Conservation (phyloP, 2,797 vertebrate species). For the Trichosurus vulpecula region DNA sequence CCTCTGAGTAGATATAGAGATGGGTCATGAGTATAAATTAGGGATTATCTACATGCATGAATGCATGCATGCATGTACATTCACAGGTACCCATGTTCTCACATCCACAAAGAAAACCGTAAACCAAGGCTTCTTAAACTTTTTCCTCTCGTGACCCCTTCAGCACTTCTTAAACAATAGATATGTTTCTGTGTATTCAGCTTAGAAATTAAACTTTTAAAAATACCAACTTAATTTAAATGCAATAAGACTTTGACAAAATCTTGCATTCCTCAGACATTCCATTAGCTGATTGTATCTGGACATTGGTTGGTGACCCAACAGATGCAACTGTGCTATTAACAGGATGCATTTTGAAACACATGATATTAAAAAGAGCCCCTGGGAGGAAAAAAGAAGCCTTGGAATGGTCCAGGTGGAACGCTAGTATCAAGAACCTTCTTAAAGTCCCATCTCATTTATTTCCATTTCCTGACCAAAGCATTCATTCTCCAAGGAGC, state of each 20-base stretch:
- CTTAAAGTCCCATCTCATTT: background rate
- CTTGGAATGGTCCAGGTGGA: background rate
- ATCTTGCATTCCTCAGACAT: background rate
- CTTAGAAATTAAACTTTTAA: background rate
- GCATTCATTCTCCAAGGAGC: constrained; percentile 9
- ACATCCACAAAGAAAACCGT: background rate
- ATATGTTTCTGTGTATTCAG: background rate
- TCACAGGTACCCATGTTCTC: background rate
- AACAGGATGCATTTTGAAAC: background rate
- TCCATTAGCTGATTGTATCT: background rate
- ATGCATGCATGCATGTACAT: constrained; percentile 18
- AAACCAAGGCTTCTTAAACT: background rate
- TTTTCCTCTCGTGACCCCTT: too few species aligned
- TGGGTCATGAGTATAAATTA: background rate
- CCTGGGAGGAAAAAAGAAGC: background rate
- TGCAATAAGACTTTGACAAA: background rate
- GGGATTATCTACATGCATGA: background rate
- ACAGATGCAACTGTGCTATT: background rate
- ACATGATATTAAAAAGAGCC: background rate
- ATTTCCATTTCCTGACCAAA: background rate
- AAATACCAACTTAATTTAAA: background rate
- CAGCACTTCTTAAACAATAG: too few species aligned
- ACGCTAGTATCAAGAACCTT: background rate
- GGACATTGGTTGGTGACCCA: background rate
- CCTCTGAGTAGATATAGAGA: background rate